phyloP scores from a whole-genome alignment of 2,113 vertebrate species.

The Cryptotis parvus region DNA sequence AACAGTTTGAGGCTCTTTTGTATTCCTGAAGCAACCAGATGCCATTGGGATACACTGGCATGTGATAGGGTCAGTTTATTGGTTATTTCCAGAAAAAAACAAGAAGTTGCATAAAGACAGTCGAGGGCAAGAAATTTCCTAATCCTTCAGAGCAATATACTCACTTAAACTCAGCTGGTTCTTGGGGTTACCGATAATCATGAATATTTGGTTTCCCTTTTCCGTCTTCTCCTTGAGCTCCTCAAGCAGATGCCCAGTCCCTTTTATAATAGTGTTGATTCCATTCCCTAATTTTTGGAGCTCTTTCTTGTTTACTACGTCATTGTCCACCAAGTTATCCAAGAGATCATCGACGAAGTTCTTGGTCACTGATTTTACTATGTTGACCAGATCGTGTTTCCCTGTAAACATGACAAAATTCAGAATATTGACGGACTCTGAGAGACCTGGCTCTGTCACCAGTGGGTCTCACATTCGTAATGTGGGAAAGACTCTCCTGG shows the following conservation, averaged over 20 bases:
- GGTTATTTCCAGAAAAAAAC: neutral
- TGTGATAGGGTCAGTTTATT: neutral
- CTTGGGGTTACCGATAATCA: neutral
- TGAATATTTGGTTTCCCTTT: neutral
- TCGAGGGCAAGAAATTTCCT: neutral
- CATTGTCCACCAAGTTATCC: conserved; percentile 11
- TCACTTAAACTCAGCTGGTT: conserved; percentile 4
- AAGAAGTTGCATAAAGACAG: neutral
- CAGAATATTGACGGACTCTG: neutral
- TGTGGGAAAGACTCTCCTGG: too few species aligned
- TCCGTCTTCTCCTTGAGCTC: neutral
- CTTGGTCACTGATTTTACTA: neutral
- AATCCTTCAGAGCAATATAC: neutral
- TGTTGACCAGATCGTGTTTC: neutral
- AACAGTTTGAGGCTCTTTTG: too few species aligned
- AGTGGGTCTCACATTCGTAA: too few species aligned
- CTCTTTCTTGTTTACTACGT: neutral
- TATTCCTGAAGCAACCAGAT: too few species aligned
- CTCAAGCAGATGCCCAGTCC: neutral
- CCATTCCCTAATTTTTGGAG: neutral
- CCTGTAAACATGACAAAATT: conserved; percentile 9
- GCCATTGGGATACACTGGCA: too few species aligned
- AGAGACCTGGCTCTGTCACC: neutral
- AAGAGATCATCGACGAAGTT: neutral
- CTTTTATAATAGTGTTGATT: rapidly evolving